phyloP scores from a whole-genome alignment of 2,888 invertebrate genomes.

The Dynastes grantii region DNA sequence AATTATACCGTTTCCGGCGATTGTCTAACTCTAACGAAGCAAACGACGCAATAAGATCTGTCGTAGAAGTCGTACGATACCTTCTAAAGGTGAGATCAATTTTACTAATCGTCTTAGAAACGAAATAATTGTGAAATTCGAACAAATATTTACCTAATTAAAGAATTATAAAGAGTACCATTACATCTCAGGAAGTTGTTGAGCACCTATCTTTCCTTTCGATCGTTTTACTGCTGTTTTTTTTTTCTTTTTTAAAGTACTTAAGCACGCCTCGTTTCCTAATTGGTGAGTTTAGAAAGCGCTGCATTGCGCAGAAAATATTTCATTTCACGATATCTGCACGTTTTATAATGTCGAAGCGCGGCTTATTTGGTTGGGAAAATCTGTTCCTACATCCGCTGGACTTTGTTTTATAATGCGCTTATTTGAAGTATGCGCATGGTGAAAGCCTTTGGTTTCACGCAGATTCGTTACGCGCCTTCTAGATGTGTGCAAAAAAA shows the following conservation, averaged over 20 bases:
- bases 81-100: no score
- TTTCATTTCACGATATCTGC: conserved; percentile 11
- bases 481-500: not conserved
- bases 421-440: conserved; percentile 11
- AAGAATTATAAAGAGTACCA: no score
- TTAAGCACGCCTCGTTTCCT: not conserved
- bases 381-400: conserved; percentile 32
- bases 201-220: no score
- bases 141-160: no score
- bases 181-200: no score
- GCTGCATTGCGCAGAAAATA: conserved; percentile 3
- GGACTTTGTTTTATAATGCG: conserved; percentile 8
- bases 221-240: not conserved
- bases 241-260: not conserved
- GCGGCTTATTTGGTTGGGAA: conserved; percentile 32
- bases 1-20: conserved; percentile 42
- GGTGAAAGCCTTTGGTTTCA: conserved; percentile 29
- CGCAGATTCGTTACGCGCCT: conserved; percentile 31
- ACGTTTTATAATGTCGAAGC: not conserved
- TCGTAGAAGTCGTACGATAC: no score
- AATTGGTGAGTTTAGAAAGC: conserved; percentile 30
- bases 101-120: no score
- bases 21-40: conserved; percentile 36
- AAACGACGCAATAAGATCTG: not conserved
- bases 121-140: no score